Conservation (phyloP, 2,797 vertebrate genomes). For the Tachyglossus aculeatus region DNA sequence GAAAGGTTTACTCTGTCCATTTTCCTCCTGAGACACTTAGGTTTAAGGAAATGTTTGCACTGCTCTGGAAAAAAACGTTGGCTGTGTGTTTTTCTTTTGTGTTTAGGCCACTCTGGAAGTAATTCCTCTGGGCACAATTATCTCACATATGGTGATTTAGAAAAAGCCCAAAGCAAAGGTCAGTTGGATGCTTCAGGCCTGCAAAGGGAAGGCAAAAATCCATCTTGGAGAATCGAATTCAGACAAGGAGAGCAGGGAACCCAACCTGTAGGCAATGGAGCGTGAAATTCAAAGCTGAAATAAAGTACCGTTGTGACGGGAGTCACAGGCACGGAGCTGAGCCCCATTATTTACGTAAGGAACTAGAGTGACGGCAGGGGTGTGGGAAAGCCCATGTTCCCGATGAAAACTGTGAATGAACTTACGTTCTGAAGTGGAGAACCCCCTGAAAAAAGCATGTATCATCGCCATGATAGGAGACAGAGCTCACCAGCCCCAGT, state of each 20-base stretch:
- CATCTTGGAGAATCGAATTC: constrained; percentile 61
- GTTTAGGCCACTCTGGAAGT: constrained; percentile 75
- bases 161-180: constrained; percentile 71
- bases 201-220: constrained; percentile 72
- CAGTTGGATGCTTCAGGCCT: constrained; percentile 66
- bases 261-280: constrained; percentile 32
- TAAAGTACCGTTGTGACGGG: constrained; percentile 26
- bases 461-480: too few relatives aligned
- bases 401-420: too few relatives aligned
- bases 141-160: constrained; percentile 76
- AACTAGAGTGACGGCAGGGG: neutral
- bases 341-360: neutral
- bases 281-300: constrained; percentile 26
- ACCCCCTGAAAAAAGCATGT: too few relatives aligned
- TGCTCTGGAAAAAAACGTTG: constrained; percentile 74
- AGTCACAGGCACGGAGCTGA: constrained; percentile 24
- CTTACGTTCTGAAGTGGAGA: too few relatives aligned
- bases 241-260: constrained; percentile 44
- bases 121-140: constrained; percentile 78
- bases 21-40: constrained; percentile 74
- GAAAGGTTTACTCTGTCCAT: constrained; percentile 76
- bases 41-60: constrained; percentile 80
- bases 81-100: constrained; percentile 77
- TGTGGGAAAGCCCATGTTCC: too few relatives aligned
- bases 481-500: too few relatives aligned